A percentile compares a stretch with the other conserved stretches of the same genome.
phyloP scores from a whole-genome alignment of 37 sponge, comb jelly and placozoan species.

The Cladorhizidae sp. region DNA sequence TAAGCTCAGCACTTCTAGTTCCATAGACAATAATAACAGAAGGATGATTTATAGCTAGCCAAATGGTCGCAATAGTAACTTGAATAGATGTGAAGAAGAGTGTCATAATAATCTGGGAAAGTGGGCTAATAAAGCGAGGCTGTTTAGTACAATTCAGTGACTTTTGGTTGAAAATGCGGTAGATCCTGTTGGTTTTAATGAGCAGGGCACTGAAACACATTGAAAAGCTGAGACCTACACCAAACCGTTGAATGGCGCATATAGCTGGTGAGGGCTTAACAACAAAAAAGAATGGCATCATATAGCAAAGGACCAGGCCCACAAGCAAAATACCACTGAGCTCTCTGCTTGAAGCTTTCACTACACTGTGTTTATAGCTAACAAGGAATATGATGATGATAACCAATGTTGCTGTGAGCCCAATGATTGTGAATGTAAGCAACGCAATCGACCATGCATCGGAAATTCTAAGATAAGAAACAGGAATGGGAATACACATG shows the following conservation, averaged over 20 bases:
- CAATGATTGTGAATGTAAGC: slow-evolving; percentile 34
- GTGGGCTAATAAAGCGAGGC: slow-evolving; percentile 23
- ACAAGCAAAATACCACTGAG: slow-evolving; percentile 55
- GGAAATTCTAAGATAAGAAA: slow-evolving; percentile 20
- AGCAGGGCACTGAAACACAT: slow-evolving; percentile 63
- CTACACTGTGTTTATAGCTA: slow-evolving; percentile 26
- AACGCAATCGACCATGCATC: slow-evolving; percentile 41
- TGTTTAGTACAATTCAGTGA: not conserved
- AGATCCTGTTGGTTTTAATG: slow-evolving; percentile 68
- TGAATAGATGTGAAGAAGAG: slow-evolving; percentile 44
- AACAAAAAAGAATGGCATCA: slow-evolving; percentile 52
- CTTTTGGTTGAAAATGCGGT: slow-evolving; percentile 59
- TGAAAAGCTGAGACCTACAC: slow-evolving; percentile 52
- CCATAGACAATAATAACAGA: not conserved
- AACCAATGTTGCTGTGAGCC: slow-evolving; percentile 17
- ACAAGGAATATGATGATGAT: slow-evolving; percentile 45
- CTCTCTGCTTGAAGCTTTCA: slow-evolving; percentile 80
- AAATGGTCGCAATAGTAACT: slow-evolving; percentile 33
- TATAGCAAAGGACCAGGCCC: slow-evolving; percentile 54
- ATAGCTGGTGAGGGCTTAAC: slow-evolving; percentile 39
- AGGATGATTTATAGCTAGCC: slow-evolving; percentile 32
- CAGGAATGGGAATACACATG: slow-evolving; percentile 30
- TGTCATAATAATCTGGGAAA: slow-evolving; percentile 58
- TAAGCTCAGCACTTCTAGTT: slow-evolving; percentile 10
- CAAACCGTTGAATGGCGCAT: slow-evolving; percentile 53